Evolutionary conservation across 2,797 vertebrate species (phyloP).

Genomic region (Huso huso): DNA sequence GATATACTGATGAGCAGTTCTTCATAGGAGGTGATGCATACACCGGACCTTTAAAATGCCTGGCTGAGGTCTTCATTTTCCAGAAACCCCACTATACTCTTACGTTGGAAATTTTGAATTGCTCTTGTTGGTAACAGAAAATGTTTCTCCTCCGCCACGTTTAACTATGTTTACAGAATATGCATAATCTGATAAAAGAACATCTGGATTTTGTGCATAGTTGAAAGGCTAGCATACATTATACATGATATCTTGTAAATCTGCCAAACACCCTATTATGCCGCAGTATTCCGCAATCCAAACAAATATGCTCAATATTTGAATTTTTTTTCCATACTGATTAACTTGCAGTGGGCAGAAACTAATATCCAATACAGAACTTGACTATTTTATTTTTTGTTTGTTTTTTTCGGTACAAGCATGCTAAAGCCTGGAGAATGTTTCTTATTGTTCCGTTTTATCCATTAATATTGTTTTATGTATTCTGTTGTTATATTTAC

Average conservation of each 20-base stretch:
- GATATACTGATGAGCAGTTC: no score
- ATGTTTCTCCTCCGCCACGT: slow-evolving; percentile 30
- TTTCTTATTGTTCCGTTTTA: no score
- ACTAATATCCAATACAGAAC: not conserved
- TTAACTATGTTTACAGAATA: slow-evolving; percentile 49
- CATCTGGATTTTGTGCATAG: slow-evolving; percentile 67
- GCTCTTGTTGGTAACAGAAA: slow-evolving; percentile 50
- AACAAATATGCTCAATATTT: slow-evolving; percentile 32
- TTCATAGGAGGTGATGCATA: slow-evolving; percentile 17
- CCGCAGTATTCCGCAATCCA: slow-evolving; percentile 43
- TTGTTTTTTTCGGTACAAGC: not conserved
- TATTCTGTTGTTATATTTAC: no score
- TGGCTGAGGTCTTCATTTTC: not conserved
- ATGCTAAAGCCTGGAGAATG: no score
- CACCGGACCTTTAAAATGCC: slow-evolving; percentile 29
- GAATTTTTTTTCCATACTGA: slow-evolving; percentile 12
- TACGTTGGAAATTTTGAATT: slow-evolving; percentile 49
- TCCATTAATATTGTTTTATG: no score
- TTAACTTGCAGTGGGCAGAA: slow-evolving; percentile 5
- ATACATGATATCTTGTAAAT: slow-evolving; percentile 62
- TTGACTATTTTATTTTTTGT: no score
- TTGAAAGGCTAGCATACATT: slow-evolving; percentile 60
- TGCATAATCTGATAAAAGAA: slow-evolving; percentile 45
- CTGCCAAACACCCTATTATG: slow-evolving; percentile 51
- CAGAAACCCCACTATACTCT: slow-evolving; percentile 32